Conservation (phyloP, 2,888 invertebrate species). For the Conomelus anceps region DNA sequence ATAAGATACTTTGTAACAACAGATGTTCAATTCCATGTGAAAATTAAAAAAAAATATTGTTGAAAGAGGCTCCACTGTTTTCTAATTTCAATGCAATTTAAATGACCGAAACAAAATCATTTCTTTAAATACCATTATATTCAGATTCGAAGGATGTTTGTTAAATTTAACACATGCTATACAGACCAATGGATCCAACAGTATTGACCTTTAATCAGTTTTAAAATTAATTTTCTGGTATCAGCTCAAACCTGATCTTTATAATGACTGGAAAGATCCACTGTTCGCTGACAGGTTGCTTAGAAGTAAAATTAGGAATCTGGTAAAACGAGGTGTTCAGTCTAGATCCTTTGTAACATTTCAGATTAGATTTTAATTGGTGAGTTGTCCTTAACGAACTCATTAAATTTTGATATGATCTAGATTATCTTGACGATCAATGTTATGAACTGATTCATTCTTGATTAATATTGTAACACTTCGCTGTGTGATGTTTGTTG, state of each 20-base stretch:
- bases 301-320: not conserved
- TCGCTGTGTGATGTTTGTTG: not conserved
- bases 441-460: not conserved
- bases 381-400: not conserved
- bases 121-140: too few relatives aligned
- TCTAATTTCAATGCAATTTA: too few relatives aligned
- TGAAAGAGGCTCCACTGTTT: too few relatives aligned
- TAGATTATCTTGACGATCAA: not conserved
- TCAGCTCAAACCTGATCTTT: not conserved
- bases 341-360: not conserved
- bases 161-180: too few relatives aligned
- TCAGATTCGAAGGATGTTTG: too few relatives aligned
- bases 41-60: too few relatives aligned
- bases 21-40: too few relatives aligned
- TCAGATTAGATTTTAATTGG: not conserved
- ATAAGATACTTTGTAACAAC: too few relatives aligned
- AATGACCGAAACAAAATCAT: too few relatives aligned
- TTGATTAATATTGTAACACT: not conserved
- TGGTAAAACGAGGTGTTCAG: not conserved
- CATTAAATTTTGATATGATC: not conserved
- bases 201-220: too few relatives aligned
- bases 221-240: too few relatives aligned
- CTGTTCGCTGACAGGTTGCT: not conserved
- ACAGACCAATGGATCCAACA: too few relatives aligned
- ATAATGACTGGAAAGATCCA: not conserved